Evolutionary conservation across 1,140 invertebrate species (phyloP).

Genomic region (Drosophila yakuba): DNA sequence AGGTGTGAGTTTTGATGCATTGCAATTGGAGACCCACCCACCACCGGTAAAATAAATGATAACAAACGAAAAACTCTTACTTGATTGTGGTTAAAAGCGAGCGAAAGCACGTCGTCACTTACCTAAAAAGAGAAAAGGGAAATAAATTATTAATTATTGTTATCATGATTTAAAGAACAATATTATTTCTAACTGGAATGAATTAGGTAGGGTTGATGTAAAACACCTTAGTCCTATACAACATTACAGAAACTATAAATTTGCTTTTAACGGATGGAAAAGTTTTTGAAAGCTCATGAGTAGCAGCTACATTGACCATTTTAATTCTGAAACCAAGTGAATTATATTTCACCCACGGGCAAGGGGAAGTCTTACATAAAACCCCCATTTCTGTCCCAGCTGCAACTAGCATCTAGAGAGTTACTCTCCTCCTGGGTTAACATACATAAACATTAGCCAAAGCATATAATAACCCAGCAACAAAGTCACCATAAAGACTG

Average conservation of each 20-base stretch:
- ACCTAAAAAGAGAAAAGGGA: conserved; percentile 61
- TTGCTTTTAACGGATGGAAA: neutral
- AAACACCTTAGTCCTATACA: no score
- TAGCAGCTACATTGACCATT: neutral
- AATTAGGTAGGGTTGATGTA: no score
- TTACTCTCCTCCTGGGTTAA: conserved; percentile 34
- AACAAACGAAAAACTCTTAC: conserved; percentile 61
- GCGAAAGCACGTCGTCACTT: conserved; percentile 82
- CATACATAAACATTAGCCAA: conserved; percentile 52
- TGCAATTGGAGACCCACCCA: neutral
- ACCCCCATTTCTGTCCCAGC: neutral
- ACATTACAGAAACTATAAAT: neutral
- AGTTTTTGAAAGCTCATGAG: neutral
- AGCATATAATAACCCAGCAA: conserved; percentile 49
- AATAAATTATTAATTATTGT: conserved; percentile 1
- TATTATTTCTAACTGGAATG: no score
- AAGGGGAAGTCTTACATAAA: conserved; percentile 7
- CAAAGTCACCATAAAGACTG: conserved; percentile 23
- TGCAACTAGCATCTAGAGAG: conserved; percentile 1
- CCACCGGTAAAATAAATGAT: conserved; percentile 15
- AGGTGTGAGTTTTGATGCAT: conserved; percentile 29
- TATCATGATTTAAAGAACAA: neutral
- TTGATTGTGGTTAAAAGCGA: conserved; percentile 81
- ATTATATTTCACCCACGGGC: neutral
- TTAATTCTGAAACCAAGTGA: conserved; percentile 16